Evolutionary conservation across 2,888 invertebrate species (phyloP).

Genomic region (Acrobeloides nanus): DNA sequence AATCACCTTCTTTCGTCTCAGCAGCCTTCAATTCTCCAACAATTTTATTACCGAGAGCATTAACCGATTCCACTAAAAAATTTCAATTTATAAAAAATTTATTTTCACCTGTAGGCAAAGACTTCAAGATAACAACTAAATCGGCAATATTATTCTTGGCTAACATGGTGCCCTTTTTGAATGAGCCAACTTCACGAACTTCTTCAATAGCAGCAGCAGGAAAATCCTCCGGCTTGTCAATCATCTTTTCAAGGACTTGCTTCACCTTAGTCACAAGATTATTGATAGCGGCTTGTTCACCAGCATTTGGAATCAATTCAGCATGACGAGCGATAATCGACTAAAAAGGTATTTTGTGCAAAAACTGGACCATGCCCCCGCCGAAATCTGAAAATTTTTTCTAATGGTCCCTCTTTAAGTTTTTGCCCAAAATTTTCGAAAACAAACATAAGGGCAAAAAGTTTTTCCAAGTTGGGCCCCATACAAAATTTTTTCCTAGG

Average conservation of each 20-base stretch:
- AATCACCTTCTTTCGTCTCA: conserved; percentile 11
- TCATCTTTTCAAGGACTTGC: conserved; percentile 81
- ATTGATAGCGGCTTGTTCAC: conserved; percentile 82
- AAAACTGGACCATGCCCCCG: background rate
- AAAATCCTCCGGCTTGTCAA: conserved; percentile 84
- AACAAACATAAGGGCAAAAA: no score
- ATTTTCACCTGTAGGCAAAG: conserved; percentile 28
- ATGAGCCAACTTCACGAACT: conserved; percentile 90
- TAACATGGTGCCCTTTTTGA: conserved; percentile 95
- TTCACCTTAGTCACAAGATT: conserved; percentile 92
- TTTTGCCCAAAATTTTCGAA: no score
- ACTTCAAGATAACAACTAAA: conserved; percentile 29
- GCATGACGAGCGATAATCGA: conserved; percentile 82
- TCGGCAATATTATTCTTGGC: conserved; percentile 79
- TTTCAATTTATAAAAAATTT: conserved; percentile 1
- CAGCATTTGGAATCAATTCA: conserved; percentile 80
- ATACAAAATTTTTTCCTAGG: background rate
- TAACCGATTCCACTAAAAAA: conserved; percentile 75
- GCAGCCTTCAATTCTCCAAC: conserved; percentile 72
- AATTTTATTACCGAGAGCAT: conserved; percentile 79
- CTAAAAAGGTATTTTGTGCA: conserved; percentile 56
- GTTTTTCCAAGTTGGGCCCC: no score
- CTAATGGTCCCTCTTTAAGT: no score
- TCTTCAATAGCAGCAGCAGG: conserved; percentile 91
- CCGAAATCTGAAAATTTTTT: no score